Base-by-base conservation (phyloP, 2,888 invertebrate genomes). In the Chrysotoxum bicinctum region DNA sequence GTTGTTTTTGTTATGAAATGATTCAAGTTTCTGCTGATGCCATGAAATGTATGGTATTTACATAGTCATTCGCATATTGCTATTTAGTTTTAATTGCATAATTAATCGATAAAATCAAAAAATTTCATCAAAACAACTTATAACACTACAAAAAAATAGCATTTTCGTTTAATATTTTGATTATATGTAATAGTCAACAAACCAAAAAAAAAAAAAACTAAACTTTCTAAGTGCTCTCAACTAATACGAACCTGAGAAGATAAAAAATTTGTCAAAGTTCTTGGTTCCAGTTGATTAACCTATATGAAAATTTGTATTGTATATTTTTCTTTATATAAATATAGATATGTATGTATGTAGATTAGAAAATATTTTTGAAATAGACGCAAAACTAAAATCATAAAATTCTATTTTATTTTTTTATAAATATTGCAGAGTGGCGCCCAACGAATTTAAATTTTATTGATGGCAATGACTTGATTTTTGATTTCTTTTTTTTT, bases 261-360 rank as follows among this genome's bases (percentile, higher is more conserved):
- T 35, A 66, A 50, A 66, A 50, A 66, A 50, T 50, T 66, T 50
- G 66, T 50, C 66, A 66, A 66, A 66, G 66, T 66, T 66, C 66
- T 66, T 48, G 66, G 50, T 37, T 35, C 66, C 66, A 66, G 66
- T 35, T 66, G 48, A 50, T 48, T 35, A 23, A 35, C 50, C 66
- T 66, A 66, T 21, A 26, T 14, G 6, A 35, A 50, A 60, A 21
- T 50, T 16, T n/a, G 35, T 26, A 26, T 43, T 23, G 40, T 60
- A n/a, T 43, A n/a, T 16, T 40, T 23, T 23, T 26, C 26, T 3
- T 35, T 19, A 21, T 19, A 3, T 3, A 16, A 0, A 19, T 3
- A 10, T 7, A 58, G 0, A 32, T 19, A 56, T 0, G 21, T 32
- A 5, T 12, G 26, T 16, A 16, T n/a, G 8, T 8, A 43, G 1